Percentiles rank a stretch among this genome's conserved stretches.
phyloP scores from a whole-genome alignment of 2,888 invertebrate species.

The Bedellia somnulentella region DNA sequence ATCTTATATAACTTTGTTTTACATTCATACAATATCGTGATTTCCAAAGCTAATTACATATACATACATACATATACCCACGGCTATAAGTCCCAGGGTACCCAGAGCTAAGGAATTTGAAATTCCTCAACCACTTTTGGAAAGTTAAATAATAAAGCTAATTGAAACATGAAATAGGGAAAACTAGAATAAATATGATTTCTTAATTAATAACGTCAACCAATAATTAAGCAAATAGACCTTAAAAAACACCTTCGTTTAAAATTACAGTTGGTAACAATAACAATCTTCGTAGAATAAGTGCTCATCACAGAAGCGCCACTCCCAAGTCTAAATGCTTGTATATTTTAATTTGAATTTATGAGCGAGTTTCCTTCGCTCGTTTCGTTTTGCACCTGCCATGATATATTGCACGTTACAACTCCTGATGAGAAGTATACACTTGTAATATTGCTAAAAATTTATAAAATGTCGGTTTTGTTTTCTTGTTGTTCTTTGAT shows the following conservation, averaged over 20 bases:
- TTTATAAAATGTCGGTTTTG: not conserved
- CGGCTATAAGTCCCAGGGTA: too few species aligned
- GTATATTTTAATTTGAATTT: constrained; percentile 1
- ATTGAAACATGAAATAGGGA: not conserved
- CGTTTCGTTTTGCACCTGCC: constrained; percentile 2
- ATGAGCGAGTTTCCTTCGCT: not conserved
- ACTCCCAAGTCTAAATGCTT: not conserved
- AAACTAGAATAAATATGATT: not conserved
- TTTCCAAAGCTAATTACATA: too few species aligned
- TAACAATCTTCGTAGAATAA: not conserved
- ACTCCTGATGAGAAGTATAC: not conserved
- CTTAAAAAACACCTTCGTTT: not conserved
- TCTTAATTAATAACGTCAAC: not conserved
- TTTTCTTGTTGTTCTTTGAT: not conserved
- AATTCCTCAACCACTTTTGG: not conserved
- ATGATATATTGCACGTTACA: constrained; percentile 2
- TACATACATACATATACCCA: too few species aligned
- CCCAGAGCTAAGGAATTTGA: too few species aligned
- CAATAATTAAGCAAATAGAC: not conserved
- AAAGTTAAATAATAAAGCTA: not conserved
- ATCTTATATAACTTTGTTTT: too few species aligned
- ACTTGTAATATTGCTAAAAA: not conserved
- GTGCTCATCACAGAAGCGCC: not conserved
- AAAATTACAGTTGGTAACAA: not conserved
- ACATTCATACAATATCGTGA: too few species aligned